These are phyloP conservation scores for Cephalotes varians DNA, from an alignment of 2,888 invertebrate species.

Conservation along the genomic window DNA sequence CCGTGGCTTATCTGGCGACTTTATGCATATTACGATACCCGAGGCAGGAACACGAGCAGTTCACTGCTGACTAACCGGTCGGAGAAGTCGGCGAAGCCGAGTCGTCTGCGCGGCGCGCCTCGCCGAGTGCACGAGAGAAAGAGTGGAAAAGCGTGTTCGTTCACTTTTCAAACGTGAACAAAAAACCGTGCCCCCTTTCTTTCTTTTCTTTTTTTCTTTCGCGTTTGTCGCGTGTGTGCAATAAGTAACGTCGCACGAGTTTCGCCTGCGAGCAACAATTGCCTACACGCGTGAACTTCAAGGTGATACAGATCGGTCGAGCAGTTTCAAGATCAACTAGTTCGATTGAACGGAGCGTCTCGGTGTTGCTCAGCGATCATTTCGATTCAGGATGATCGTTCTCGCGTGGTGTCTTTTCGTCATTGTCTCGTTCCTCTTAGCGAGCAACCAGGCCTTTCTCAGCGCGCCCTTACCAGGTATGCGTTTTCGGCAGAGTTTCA, in stretches of 20 bases:
- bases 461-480: conserved; percentile 79
- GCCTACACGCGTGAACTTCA: conserved; percentile 55
- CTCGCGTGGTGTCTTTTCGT: conserved; percentile 78
- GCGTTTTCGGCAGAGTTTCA: neutral
- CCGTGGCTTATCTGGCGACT: conserved; percentile 81
- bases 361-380: conserved; percentile 49
- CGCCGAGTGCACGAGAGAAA: conserved; percentile 26
- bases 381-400: conserved; percentile 77
- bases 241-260: neutral
- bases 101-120: conserved; percentile 57
- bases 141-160: conserved; percentile 62
- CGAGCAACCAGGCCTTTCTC: conserved; percentile 79
- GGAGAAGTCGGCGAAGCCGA: conserved; percentile 75
- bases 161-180: neutral
- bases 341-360: conserved; percentile 55
- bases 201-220: neutral
- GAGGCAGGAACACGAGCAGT: conserved; percentile 82
- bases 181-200: conserved; percentile 25
- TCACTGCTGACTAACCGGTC: conserved; percentile 81
- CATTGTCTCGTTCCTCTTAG: conserved; percentile 76
- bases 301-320: conserved; percentile 34
- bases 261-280: neutral
- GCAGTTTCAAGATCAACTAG: too few species aligned
- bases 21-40: conserved; percentile 83
- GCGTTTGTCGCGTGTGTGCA: neutral